Base-by-base conservation (phyloP, 2,888 invertebrate species). In the Mesorhabditis sp. region DNA sequence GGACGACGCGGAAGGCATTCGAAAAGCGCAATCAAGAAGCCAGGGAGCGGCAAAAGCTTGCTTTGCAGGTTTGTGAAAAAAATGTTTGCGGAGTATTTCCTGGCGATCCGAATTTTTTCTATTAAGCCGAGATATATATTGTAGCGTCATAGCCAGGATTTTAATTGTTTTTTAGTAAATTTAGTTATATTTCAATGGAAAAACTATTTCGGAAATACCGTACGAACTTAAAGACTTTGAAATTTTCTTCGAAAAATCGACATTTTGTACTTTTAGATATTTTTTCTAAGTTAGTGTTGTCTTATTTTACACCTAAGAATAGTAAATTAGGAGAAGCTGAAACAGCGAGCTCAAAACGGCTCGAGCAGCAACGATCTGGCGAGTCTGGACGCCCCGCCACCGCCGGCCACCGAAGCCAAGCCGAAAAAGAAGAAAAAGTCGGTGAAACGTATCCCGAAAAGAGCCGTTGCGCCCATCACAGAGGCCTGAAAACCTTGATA, bases 11-110 rank as follows among this genome's bases (percentile, higher is more conserved):
- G 13, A 80, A 80, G 65, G 79, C 81, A 44, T 77, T 84, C 66
- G 80, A 80, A 65, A 74, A 80, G 43, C 66, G 83, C 15, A 82
- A 83, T 67, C 76, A 75, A 58, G 67, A 75, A 42, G 80, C 81
- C 69, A 66, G 82, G 41, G 83, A 83, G 74, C 80, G 82, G 67
- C 79, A 80, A 45, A 76, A 78, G 45, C 74, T 83, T 69, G 82
- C 82, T n/a, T 65, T 82, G 4, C 82, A 82, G 74, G 80, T 78
- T 3, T n/a, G 65, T 28, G 28, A 28, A 28, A 28, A 28, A 28
- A 28, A 28, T 28, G 28, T 28, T 28, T 28, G 28, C 28, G 28
- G 28, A 28, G 28, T 28, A 28, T 28, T 28, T 28, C 28, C 28
- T 28, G 28, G 28, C 28, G 28, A 28, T 28, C 28, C 28, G 28